Conservation (phyloP, 2,113 vertebrate genomes). For the Cavia porcellus region DNA sequence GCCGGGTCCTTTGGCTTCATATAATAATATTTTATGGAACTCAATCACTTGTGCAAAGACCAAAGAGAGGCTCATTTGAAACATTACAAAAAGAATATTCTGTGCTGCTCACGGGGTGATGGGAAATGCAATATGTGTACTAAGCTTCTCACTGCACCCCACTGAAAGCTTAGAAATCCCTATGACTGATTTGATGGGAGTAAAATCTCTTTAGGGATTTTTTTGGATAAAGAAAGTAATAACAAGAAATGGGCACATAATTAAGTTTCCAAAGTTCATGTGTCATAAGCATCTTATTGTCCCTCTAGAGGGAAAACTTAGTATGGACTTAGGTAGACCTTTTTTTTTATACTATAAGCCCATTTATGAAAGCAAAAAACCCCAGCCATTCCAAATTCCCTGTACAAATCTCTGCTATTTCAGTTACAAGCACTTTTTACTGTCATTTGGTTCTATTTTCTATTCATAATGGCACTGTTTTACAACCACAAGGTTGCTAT, state of each 20-base stretch:
- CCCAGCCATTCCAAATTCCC: conserved; percentile 29
- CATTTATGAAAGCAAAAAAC: not conserved
- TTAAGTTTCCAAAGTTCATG: conserved; percentile 75
- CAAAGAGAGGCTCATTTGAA: conserved; percentile 74
- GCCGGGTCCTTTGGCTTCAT: conserved; percentile 74
- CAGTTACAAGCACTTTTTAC: conserved; percentile 67
- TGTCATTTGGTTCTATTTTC: conserved; percentile 72
- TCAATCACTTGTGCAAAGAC: conserved; percentile 77
- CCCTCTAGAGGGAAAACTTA: conserved; percentile 60
- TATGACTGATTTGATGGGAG: conserved; percentile 66
- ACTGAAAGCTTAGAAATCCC: conserved; percentile 75
- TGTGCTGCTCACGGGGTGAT: conserved; percentile 61
- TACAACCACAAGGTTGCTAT: conserved; percentile 68
- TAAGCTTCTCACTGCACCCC: conserved; percentile 62
- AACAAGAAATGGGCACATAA: conserved; percentile 74
- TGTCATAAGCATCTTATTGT: conserved; percentile 68
- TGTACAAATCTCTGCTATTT: conserved; percentile 68
- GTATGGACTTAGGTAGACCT: conserved; percentile 58
- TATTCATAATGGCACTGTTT: conserved; percentile 63
- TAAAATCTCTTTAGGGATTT: conserved; percentile 76
- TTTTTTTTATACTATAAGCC: conserved; percentile 41
- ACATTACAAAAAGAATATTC: conserved; percentile 74
- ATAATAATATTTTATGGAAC: conserved; percentile 81
- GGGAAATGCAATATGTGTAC: conserved; percentile 75
- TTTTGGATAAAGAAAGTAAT: conserved; percentile 74